Conservation (phyloP, 2,113 vertebrate genomes). For the Ascaphus truei region DNA sequence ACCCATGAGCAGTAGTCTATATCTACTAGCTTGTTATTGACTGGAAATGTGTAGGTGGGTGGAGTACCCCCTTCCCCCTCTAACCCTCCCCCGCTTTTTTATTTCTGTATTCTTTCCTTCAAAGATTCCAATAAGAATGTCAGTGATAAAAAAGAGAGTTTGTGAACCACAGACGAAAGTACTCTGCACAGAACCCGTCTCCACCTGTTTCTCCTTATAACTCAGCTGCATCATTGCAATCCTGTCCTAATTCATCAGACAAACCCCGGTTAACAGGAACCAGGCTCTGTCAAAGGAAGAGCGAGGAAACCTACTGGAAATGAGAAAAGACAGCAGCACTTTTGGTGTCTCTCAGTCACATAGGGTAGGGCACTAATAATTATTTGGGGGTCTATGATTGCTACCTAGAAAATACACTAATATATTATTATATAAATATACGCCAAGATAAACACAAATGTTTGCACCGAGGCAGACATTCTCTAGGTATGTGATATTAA, state of each 20-base stretch:
- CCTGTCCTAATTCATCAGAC: slow-evolving; percentile 9
- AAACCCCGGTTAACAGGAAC: slow-evolving; percentile 21
- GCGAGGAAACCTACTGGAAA: not conserved
- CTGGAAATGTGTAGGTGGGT: too few species aligned
- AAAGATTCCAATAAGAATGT: not conserved
- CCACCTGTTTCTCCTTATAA: slow-evolving; percentile 30
- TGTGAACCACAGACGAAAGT: not conserved
- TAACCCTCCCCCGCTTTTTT: too few species aligned
- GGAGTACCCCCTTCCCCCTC: too few species aligned
- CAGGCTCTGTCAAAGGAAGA: not conserved
- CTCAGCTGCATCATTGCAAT: slow-evolving; percentile 10
- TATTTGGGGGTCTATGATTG: not conserved
- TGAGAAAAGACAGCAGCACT: not conserved
- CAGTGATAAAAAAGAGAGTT: not conserved
- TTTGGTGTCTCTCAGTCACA: too few species aligned
- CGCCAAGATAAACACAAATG: too few species aligned
- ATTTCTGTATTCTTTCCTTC: too few species aligned
- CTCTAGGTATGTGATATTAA: too few species aligned
- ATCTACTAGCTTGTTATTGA: too few species aligned
- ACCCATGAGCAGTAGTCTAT: too few species aligned
- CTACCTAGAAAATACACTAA: not conserved
- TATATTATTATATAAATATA: too few species aligned
- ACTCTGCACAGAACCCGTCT: not conserved
- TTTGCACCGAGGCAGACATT: too few species aligned
- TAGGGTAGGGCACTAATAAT: not conserved